These are phyloP conservation scores for Eretmochelys imbricata DNA, from an alignment of 2,113 vertebrate species.

Conservation along the genomic window DNA sequence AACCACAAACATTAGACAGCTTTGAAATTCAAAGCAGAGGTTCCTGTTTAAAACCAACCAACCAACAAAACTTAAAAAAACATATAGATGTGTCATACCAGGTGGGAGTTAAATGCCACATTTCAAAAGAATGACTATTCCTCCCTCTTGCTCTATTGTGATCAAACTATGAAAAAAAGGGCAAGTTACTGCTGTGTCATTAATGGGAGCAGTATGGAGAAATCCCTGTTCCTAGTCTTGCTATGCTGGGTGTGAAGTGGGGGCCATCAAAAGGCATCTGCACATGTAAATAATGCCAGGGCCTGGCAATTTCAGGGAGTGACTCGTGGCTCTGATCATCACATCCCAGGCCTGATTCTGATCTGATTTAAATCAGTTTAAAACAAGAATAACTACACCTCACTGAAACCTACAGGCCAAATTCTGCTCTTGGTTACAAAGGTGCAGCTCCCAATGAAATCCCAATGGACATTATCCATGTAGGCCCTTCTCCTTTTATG, in stretches of 20 bases:
- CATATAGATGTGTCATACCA: neutral
- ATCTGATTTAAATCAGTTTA: neutral
- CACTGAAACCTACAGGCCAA: neutral
- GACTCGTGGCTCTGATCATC: rapidly evolving
- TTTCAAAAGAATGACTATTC: neutral
- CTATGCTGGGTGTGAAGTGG: neutral
- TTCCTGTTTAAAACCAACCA: neutral
- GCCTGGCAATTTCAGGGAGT: neutral
- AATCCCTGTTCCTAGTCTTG: neutral
- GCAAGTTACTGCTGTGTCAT: neutral
- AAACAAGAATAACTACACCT: neutral
- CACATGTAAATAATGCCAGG: neutral
- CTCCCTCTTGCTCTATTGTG: neutral
- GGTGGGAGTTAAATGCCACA: neutral
- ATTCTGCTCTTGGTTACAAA: neutral
- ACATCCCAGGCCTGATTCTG: neutral
- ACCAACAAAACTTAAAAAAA: conserved; percentile 7
- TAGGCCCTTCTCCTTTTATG: neutral
- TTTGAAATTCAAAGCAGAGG: neutral
- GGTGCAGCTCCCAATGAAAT: neutral
- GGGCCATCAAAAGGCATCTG: neutral
- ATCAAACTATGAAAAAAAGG: neutral
- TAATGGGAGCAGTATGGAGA: neutral
- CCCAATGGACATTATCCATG: neutral
- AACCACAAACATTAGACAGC: conserved; percentile 20